These are phyloP conservation scores for Mellivora capensis DNA, from an alignment of 2,113 vertebrate species.

Conservation along the genomic window DNA sequence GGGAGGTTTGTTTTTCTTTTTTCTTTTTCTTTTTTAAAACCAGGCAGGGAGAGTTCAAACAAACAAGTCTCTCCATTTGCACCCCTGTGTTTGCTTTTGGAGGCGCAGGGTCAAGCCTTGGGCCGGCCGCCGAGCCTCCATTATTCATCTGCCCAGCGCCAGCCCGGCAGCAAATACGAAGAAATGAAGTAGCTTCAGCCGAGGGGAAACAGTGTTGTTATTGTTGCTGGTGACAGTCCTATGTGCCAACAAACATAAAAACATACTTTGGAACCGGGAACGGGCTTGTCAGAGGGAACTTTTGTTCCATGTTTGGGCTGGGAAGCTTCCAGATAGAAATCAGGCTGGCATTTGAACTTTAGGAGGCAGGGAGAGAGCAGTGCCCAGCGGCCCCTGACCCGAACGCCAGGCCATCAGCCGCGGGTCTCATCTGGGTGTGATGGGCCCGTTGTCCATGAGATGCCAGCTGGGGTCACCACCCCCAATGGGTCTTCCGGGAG, in stretches of 20 bases:
- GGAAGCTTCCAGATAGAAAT: slow-evolving; percentile 72
- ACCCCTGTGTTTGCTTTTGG: slow-evolving; percentile 49
- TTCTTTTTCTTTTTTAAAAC: not conserved
- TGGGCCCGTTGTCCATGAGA: not conserved
- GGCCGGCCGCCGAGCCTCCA: slow-evolving; percentile 38
- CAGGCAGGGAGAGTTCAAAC: slow-evolving; percentile 53
- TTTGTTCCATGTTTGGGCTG: slow-evolving; percentile 80
- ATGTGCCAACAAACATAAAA: slow-evolving; percentile 80
- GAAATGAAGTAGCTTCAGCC: slow-evolving; percentile 68
- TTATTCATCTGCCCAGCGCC: slow-evolving; percentile 64
- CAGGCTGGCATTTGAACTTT: slow-evolving; percentile 72
- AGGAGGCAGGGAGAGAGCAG: slow-evolving; percentile 58
- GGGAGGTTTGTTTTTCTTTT: slow-evolving; percentile 29
- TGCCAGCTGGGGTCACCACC: slow-evolving; percentile 53
- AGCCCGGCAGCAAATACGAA: slow-evolving; percentile 65
- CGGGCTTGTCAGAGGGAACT: slow-evolving; percentile 77
- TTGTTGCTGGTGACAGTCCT: slow-evolving; percentile 72
- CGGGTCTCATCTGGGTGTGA: slow-evolving; percentile 54
- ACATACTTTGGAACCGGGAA: slow-evolving; percentile 75
- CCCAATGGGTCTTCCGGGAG: not conserved
- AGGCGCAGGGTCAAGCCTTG: slow-evolving; percentile 49
- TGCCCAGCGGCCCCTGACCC: slow-evolving; percentile 58
- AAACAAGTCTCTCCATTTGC: slow-evolving; percentile 54
- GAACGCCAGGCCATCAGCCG: slow-evolving; percentile 38
- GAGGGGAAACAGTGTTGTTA: slow-evolving; percentile 73